Evolutionary conservation across 2,113 vertebrate species (phyloP), one percentile per base, ranked within the genome.

Genomic region (Setophaga coronata): DNA sequence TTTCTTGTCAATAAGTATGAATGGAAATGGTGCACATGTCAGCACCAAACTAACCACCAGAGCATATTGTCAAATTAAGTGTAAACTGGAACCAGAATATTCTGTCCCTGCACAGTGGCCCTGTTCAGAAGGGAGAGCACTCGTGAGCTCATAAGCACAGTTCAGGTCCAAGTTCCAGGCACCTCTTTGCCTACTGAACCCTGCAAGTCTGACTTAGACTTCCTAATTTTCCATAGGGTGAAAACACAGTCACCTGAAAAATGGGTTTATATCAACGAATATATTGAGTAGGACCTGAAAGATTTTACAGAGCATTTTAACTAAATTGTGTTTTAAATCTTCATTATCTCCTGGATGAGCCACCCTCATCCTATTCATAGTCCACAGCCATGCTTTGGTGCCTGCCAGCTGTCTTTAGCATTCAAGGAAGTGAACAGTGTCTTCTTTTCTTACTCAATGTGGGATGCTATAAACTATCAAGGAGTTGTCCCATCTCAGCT

Each of bases 11-110:
- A 0, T 36, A 64, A 69, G 1, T 51, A 6, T 24, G 45, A 82
- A 26, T 43, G 31, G 4, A 5, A 16, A 29, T 2, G 1, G 5
- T 34, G 20, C 12, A 42, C 8, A 3, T 17, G 12, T 26, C 36
- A 85, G 19, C 36, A 89, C 13, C 20, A 67, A 76, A 43, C 16
- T 2, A n/a, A 84, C 6, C 21, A 60, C 14, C 2, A 47, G 7
- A 48, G 14, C 12, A 29, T 51, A 33, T 6, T 48, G 20, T 6
- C 7, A 86, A 79, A 79, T 25, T 11, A 56, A 73, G 4, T 29
- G 26, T 26, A 53, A 65, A 79, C 12, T 3, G 2, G 26, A 11
- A 70, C 11, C 33, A 50, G 25, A 89, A 42, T 42, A 74, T 50
- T 69, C 25, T 65, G 16, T 3, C 7, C 8, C 38, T 67, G 24